A percentile compares a stretch with the other conserved stretches of the same genome.
Evolutionary conservation across 2,797 vertebrate genomes (phyloP).

Genomic region (Semaprochilodus insignis): DNA sequence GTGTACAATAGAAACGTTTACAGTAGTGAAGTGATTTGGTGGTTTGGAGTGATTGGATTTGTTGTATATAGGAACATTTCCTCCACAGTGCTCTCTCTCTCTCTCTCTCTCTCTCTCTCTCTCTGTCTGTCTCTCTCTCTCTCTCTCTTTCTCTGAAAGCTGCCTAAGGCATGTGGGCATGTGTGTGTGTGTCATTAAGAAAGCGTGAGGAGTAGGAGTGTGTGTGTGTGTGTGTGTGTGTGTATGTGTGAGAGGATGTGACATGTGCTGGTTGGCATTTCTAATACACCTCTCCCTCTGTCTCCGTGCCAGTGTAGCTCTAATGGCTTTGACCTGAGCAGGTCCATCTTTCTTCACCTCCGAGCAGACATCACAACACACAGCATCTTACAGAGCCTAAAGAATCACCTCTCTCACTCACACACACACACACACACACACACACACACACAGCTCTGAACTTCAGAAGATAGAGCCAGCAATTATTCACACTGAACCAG

Average conservation of each 20-base stretch:
- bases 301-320: conserved; percentile 9
- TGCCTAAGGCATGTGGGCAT: conserved; percentile 8
- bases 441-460: neutral
- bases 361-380: conserved; percentile 6
- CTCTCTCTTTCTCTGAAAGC: neutral
- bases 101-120: neutral
- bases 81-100: neutral
- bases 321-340: conserved; percentile 17
- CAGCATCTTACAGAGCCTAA: conserved; percentile 13
- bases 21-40: neutral
- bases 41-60: neutral
- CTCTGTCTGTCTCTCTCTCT: neutral
- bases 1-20: neutral
- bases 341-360: conserved; percentile 19
- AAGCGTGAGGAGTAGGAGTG: conserved; percentile 1
- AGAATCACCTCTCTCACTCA: neutral
- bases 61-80: neutral
- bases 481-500: conserved; percentile 27
- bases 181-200: conserved; percentile 20
- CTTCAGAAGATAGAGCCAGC: neutral
- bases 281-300: conserved; percentile 21
- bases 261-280: conserved; percentile 33
- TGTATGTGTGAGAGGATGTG: conserved; percentile 25
- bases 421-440: neutral
- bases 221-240: conserved; percentile 30